Percentiles rank a stretch among this genome's conserved stretches.
These are phyloP conservation scores for Spatula clypeata DNA, from an alignment of 2,797 vertebrate genomes.

Conservation along the genomic window DNA sequence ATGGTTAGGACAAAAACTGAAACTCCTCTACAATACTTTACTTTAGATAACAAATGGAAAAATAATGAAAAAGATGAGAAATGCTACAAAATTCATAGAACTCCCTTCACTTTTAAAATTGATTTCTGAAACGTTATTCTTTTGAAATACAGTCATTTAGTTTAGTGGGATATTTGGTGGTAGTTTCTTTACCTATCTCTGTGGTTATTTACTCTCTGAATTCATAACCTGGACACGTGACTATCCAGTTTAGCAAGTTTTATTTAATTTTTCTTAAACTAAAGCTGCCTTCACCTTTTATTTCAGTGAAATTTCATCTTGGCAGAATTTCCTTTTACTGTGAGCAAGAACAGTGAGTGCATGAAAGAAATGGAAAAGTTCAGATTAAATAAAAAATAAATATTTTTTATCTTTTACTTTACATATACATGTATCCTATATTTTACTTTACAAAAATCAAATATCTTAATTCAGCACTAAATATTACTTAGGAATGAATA, in stretches of 20 bases:
- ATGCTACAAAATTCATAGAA: background rate
- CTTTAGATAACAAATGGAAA: background rate
- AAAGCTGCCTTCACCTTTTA: background rate
- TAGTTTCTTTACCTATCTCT: background rate
- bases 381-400: background rate
- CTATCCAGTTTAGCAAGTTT: background rate
- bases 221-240: background rate
- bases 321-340: background rate
- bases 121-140: background rate
- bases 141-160: background rate
- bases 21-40: background rate
- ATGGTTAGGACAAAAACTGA: background rate
- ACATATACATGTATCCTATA: background rate
- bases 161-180: background rate
- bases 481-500: background rate
- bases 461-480: background rate
- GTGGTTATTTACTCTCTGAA: background rate
- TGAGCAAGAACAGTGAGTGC: background rate
- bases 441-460: background rate
- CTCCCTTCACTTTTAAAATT: background rate
- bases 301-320: background rate
- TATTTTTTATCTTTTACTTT: background rate
- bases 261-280: background rate
- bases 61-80: background rate
- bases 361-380: background rate